Base-by-base conservation (phyloP, 2,113 vertebrate genomes). In the Lasiurus cinereus region DNA sequence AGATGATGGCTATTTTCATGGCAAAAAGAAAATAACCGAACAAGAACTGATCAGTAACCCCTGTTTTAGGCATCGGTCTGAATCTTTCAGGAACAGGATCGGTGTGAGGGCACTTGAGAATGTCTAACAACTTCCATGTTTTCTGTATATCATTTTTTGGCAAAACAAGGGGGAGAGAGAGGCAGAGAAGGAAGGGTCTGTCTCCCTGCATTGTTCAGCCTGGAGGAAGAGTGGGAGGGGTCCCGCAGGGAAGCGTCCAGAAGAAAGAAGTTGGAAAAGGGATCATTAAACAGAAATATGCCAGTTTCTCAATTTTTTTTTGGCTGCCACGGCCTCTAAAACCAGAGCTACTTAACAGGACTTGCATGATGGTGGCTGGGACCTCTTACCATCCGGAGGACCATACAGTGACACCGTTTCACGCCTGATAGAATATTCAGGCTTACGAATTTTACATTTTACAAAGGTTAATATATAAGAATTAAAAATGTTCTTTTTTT, bases 1-100 rank as follows among this genome's bases (percentile, higher is more conserved):
- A 76, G 43, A 52, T 83, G 86, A 91, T 72, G 92, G 95, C 88
- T 93, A 79, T 91, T 96, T 96, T 93, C 84, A 92, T 66, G 69
- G 91, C 69, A 91, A 76, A 94, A 90, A 69, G 43, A 87, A 94
- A 93, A 66, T 14, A 48, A 90, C 33, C n/a, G 21, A 73, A 33
- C 67, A 62, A 54, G 52, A 72, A 31, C 77, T 66, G 59, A 88
- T 56, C 2, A 73, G 15, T 74, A 67, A 94, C 39, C n/a, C 43
- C 66, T 94, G 54, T 36, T 19, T 67, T 66, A 90, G 36, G 64
- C 88, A 39, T 59, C 46, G 88, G 69, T 88, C 24, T 33, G 64
- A 88, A 46, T 92, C 54, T 88, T 94, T 90, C n/a, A 72, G 82
- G 50, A 85, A 72, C 62, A 77, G 48, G 18, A 33, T 29, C 29